Evolutionary conservation across 2,113 vertebrate genomes (phyloP).

Genomic region (Protomyctophum bolini): DNA sequence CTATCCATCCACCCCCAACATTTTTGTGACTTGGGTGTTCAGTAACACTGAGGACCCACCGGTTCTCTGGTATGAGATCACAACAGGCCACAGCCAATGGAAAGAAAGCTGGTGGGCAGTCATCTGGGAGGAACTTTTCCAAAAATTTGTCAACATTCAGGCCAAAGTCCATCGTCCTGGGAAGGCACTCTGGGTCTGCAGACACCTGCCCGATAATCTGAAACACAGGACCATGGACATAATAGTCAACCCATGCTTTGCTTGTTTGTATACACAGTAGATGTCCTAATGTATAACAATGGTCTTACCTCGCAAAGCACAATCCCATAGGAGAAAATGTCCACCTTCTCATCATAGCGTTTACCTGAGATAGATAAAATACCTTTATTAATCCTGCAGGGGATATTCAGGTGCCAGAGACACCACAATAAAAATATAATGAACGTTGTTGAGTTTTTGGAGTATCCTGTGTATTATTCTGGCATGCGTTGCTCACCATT

Average conservation of each 20-base stretch:
- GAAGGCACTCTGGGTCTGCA: conserved; percentile 94
- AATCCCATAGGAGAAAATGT: conserved; percentile 97
- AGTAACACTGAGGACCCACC: conserved; percentile 73
- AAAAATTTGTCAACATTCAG: conserved; percentile 93
- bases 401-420: too few relatives aligned
- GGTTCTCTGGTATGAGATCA: conserved; percentile 89
- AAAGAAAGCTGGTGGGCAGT: conserved; percentile 93
- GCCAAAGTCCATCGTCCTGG: conserved; percentile 93
- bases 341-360: conserved; percentile 96
- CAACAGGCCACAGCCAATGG: conserved; percentile 93
- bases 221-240: conserved; percentile 4
- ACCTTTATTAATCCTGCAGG: too few relatives aligned
- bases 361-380: conserved; percentile 80
- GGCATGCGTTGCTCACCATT: conserved; percentile 82
- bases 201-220: conserved; percentile 98
- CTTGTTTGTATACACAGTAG: too few relatives aligned
- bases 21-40: background rate
- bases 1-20: background rate
- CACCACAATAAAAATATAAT: too few relatives aligned
- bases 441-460: too few relatives aligned
- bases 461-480: too few relatives aligned
- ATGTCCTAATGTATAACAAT: background rate
- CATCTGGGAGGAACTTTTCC: conserved; percentile 94
- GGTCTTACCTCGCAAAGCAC: conserved; percentile 93
- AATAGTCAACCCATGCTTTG: background rate